Evolutionary conservation across 2,888 invertebrate genomes (phyloP), one percentile per base, ranked within the genome.

Genomic region (Nomada lathburiana): DNA sequence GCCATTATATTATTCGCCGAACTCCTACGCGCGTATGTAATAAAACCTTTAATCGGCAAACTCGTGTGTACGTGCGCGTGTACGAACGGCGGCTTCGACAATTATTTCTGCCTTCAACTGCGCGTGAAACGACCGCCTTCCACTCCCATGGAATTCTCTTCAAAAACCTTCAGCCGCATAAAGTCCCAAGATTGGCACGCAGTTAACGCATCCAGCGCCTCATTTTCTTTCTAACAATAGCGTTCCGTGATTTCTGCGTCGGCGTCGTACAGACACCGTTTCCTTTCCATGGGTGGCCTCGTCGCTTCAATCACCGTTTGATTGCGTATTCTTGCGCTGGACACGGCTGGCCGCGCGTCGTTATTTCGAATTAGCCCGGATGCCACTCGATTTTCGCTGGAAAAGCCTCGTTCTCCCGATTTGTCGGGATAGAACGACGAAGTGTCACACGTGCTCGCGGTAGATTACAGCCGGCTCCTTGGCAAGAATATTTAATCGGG

Each of bases 401-500:
- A 70, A 74, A 63, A 65, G 53, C 62, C 36, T 53, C 64, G 78
- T 69, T 67, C 50, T n/a, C 36, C 63, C 80, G 81, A 79, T 81
- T 80, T 70, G 73, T 60, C 68, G 69, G 57, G 60, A 73, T 68
- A 68, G 80, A 80, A 80, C 64, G 57, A 80, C 67, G 81, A 74
- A 69, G 64, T 69, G 80, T 59, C 42, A 68, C 23, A 42, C 23
- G 20, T 36, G 67, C 50, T 9, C 2, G 67, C 16, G 59, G 81
- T 50, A 79, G 73, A 80, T 81, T 64, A 73, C 64, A 57, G 64
- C 63, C 60, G 64, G 68, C 75, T 74, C 60, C 80, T 81, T 74
- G 74, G 64, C 76, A 64, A 73, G 68, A 65, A 68, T 55, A 69
- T 80, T 75, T 60, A 68, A 62, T 64, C 47, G 63, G 50, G 29